Evolutionary conservation across 2,888 invertebrate genomes (phyloP).

Genomic region (Trissoscelio sp.): DNA sequence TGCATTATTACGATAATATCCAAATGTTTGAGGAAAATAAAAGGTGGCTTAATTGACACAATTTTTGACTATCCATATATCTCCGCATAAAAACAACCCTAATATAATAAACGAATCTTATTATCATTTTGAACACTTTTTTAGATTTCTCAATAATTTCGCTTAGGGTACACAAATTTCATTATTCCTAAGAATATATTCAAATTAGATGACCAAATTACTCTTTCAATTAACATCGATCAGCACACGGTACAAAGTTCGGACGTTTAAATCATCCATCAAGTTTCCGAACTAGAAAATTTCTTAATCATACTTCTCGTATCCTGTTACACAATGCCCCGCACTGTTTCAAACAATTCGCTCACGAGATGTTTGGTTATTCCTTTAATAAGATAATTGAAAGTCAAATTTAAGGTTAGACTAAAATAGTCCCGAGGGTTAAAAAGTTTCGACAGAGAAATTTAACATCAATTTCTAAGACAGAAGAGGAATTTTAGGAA

Average conservation of each 20-base stretch:
- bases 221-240: not conserved
- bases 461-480: too few species aligned
- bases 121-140: too few species aligned
- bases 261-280: slow-evolving; percentile 41
- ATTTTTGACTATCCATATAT: too few species aligned
- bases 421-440: not conserved
- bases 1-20: not conserved
- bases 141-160: too few species aligned
- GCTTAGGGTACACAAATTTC: too few species aligned
- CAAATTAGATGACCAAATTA: too few species aligned
- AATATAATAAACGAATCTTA: too few species aligned
- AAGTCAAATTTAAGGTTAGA: slow-evolving; percentile 10
- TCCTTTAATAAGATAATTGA: not conserved
- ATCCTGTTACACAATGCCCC: slow-evolving; percentile 12
- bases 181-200: too few species aligned
- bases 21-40: not conserved
- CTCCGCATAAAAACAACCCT: too few species aligned
- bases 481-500: too few species aligned
- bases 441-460: not conserved
- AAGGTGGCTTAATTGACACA: too few species aligned
- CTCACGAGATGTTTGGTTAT: slow-evolving; percentile 7
- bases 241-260: not conserved
- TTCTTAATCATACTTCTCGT: slow-evolving; percentile 32
- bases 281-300: slow-evolving; percentile 44
- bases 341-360: slow-evolving; percentile 10